Evolutionary conservation across 2,888 invertebrate species (phyloP).

Genomic region (Abrostola tripartita): DNA sequence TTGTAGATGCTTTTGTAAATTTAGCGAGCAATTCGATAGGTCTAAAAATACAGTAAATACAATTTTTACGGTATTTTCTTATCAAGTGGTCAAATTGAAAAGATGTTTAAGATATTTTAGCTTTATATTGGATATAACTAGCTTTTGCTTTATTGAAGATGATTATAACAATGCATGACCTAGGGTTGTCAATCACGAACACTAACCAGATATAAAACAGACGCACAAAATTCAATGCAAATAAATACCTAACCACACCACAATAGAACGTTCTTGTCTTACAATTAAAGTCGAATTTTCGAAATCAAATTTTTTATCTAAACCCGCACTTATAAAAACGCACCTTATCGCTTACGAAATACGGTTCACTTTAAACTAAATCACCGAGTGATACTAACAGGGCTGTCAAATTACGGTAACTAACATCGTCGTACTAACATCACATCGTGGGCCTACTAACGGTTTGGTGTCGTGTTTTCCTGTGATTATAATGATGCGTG

Average conservation of each 20-base stretch:
- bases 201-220: constrained; percentile 30
- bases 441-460: constrained; percentile 53
- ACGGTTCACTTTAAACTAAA: constrained; percentile 24
- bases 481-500: constrained; percentile 76
- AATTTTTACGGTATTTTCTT: too few species aligned
- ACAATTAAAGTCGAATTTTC: constrained; percentile 3
- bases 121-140: background rate
- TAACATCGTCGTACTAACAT: constrained; percentile 43
- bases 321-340: constrained; percentile 15
- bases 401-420: constrained; percentile 31
- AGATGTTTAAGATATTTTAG: background rate
- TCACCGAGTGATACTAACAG: constrained; percentile 31
- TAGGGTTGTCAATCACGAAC: constrained; percentile 45
- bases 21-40: too few species aligned
- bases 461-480: constrained; percentile 62
- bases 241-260: constrained; percentile 16
- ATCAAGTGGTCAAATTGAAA: too few species aligned
- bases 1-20: constrained; percentile 6
- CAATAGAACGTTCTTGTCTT: background rate
- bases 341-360: constrained; percentile 24
- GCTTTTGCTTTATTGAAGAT: constrained; percentile 14
- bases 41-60: too few species aligned
- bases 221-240: constrained; percentile 17
- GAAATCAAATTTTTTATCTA: background rate
- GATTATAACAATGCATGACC: constrained; percentile 34